These are phyloP conservation scores for Artibeus lituratus DNA, from an alignment of 2,797 vertebrate species.

Conservation along the genomic window DNA sequence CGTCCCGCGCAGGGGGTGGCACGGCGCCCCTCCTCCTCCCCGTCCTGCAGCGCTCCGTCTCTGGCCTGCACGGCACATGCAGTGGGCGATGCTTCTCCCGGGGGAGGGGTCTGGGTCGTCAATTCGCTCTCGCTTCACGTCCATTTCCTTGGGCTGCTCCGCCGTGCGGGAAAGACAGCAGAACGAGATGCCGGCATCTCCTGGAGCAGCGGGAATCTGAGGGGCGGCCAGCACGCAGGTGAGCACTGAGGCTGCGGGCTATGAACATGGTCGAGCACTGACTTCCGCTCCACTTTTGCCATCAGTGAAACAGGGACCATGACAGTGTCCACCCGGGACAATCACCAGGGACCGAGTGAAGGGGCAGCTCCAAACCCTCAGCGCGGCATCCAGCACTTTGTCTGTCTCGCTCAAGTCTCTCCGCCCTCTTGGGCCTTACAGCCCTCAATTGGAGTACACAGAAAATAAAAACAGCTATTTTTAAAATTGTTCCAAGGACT, in stretches of 20 bases:
- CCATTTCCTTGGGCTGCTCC: constrained; percentile 1
- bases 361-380: not conserved
- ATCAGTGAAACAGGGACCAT: not conserved
- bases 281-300: not conserved
- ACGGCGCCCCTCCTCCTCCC: too few species aligned
- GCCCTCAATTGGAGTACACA: not conserved
- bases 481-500: not conserved
- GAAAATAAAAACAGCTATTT: not conserved
- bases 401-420: not conserved
- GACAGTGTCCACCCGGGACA: too few species aligned
- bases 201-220: not conserved
- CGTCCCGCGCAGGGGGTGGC: too few species aligned
- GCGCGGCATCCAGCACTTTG: not conserved
- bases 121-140: not conserved
- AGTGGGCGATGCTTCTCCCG: not conserved
- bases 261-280: not conserved
- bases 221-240: too few species aligned
- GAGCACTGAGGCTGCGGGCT: not conserved
- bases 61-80: too few species aligned
- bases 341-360: not conserved
- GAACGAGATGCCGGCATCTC: not conserved
- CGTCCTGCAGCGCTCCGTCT: not conserved
- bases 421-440: not conserved
- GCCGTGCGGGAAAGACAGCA: not conserved
- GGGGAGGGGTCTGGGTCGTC: not conserved